Percentiles rank a stretch among this genome's conserved stretches.
Conservation (phyloP, 2,113 vertebrate species). For the Periophthalmus modestus region DNA sequence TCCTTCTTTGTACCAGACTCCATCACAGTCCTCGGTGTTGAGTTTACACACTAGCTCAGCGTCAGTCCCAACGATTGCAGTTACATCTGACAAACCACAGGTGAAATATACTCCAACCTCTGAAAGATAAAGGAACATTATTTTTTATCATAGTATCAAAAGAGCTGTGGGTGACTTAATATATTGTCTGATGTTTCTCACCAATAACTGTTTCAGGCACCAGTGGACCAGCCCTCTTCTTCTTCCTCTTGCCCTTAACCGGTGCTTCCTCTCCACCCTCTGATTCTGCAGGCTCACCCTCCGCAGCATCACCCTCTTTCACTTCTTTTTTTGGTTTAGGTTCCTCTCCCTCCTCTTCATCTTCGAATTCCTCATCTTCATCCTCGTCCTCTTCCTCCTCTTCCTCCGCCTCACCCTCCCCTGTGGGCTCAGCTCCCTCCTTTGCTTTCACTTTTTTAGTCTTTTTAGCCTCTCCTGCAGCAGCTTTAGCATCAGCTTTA, state of each 20-base stretch:
- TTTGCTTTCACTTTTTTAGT: neutral
- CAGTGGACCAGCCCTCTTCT: slow-evolving; percentile 61
- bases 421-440: slow-evolving; percentile 1
- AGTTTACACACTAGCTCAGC: slow-evolving; percentile 80
- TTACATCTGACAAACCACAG: slow-evolving; percentile 74
- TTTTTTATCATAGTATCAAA: neutral
- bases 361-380: neutral
- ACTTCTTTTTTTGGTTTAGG: neutral
- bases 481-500: neutral
- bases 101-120: slow-evolving; percentile 76
- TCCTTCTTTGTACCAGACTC: slow-evolving; percentile 86
- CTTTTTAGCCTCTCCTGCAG: neutral
- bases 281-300: slow-evolving; percentile 22
- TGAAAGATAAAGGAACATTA: slow-evolving; percentile 41
- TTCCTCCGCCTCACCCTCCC: neutral
- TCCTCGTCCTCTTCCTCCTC: neutral
- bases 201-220: slow-evolving; percentile 68
- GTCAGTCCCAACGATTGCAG: slow-evolving; percentile 74
- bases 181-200: slow-evolving; percentile 26
- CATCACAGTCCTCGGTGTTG: slow-evolving; percentile 75
- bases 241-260: slow-evolving; percentile 53
- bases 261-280: slow-evolving; percentile 12
- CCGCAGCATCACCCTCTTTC: neutral
- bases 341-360: neutral
- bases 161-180: neutral